Conservation (phyloP, 2,888 invertebrate species). For the Dicyrtoma fusca region DNA sequence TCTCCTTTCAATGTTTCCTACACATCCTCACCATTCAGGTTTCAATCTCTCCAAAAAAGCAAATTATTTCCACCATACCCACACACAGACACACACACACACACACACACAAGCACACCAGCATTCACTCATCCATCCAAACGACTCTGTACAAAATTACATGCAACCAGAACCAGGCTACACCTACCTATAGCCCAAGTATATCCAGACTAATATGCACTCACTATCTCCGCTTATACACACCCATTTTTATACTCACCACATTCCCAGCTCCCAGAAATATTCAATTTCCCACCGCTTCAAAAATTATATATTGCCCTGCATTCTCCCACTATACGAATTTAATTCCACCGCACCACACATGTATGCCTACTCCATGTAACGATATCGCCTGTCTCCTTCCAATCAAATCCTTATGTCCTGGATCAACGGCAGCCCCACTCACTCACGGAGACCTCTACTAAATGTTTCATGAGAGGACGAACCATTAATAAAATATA, state of each 20-base stretch:
- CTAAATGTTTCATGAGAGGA: too few relatives aligned
- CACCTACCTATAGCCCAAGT: neutral
- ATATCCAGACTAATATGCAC: too few relatives aligned
- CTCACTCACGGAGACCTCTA: too few relatives aligned
- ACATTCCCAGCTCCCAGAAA: neutral
- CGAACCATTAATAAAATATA: too few relatives aligned
- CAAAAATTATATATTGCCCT: constrained; percentile 4
- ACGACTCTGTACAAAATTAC: neutral
- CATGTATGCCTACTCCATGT: too few relatives aligned
- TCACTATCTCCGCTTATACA: too few relatives aligned
- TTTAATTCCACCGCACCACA: constrained; percentile 11
- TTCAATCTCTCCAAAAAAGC: constrained; percentile 21
- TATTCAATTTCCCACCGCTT: constrained; percentile 11
- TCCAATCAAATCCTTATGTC: too few relatives aligned
- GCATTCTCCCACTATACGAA: neutral
- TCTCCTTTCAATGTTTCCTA: neutral
- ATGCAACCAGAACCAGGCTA: neutral
- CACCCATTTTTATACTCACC: neutral
- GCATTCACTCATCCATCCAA: neutral
- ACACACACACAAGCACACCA: neutral
- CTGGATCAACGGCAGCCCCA: too few relatives aligned
- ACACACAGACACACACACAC: neutral
- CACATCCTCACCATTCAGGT: constrained; percentile 17
- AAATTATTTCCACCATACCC: constrained; percentile 5
- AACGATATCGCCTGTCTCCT: neutral